Conservation (phyloP, 1,140 invertebrate species). For the Linepithema humile region DNA sequence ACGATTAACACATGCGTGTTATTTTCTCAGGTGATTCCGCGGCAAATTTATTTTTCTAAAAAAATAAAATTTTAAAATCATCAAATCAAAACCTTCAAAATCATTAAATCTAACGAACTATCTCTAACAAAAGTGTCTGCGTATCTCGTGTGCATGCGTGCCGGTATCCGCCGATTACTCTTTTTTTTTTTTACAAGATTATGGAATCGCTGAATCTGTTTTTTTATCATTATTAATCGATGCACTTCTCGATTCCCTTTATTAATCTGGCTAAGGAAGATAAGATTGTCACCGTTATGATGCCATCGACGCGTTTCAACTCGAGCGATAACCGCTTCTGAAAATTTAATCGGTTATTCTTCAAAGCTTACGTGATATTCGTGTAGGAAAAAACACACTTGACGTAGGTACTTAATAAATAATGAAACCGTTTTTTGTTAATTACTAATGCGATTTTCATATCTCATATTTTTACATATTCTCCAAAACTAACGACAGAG, state of each 20-base stretch:
- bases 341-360: conserved; percentile 34
- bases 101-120: too few relatives aligned
- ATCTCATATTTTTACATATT: background rate
- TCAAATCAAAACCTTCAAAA: too few relatives aligned
- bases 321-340: conserved; percentile 6
- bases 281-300: conserved; percentile 54
- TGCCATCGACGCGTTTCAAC: conserved; percentile 17
- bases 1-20: conserved; percentile 24
- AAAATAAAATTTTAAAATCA: too few relatives aligned
- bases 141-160: background rate
- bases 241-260: conserved; percentile 35
- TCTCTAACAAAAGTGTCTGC: too few relatives aligned
- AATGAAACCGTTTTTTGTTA: conserved; percentile 1
- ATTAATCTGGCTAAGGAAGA: conserved; percentile 36
- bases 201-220: background rate
- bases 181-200: background rate
- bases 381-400: background rate
- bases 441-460: background rate
- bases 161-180: background rate
- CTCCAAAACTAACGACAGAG: background rate
- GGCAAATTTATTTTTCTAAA: background rate
- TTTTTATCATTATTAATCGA: conserved; percentile 33
- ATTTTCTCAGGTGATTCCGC: conserved; percentile 48
- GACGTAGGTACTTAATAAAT: background rate
- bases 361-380: conserved; percentile 8